Percentiles rank a stretch among this genome's conserved stretches.
Conservation (phyloP, 2,888 invertebrate genomes). For the Nomada hirtipes region DNA sequence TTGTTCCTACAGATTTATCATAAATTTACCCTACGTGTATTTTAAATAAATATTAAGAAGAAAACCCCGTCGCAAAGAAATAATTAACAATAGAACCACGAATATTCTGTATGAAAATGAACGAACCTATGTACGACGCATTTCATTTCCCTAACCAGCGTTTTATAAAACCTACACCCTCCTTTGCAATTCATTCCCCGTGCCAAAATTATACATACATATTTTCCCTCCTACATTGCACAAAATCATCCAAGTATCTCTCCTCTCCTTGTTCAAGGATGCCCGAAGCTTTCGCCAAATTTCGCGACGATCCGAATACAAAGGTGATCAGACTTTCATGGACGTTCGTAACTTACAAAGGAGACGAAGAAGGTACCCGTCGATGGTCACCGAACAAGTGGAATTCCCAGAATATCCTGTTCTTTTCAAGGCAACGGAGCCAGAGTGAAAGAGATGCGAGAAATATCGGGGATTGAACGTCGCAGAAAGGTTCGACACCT, state of each 20-base stretch:
- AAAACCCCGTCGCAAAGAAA: no score
- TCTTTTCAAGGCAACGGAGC: constrained; percentile 16
- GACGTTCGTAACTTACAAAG: background rate
- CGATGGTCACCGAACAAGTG: background rate
- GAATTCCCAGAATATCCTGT: constrained; percentile 23
- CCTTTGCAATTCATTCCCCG: background rate
- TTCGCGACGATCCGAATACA: background rate
- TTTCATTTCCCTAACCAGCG: no score
- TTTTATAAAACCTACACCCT: no score
- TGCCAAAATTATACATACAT: no score
- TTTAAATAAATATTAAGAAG: no score
- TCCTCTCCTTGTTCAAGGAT: background rate
- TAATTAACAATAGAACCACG: no score
- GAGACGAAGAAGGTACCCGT: constrained; percentile 8
- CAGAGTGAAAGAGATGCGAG: constrained; percentile 2
- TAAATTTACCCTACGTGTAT: no score
- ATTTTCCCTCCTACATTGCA: no score
- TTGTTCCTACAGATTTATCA: no score
- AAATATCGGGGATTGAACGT: constrained; percentile 20
- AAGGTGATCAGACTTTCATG: background rate
- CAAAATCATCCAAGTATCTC: no score
- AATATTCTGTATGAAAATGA: no score
- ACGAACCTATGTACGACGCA: no score
- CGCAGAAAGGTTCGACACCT: constrained; percentile 37
- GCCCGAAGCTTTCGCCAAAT: background rate